Percentiles rank a stretch among this genome's conserved stretches.
These are phyloP conservation scores for Zaprionus lachaisei DNA, from an alignment of 1,140 invertebrate genomes.

Conservation along the genomic window DNA sequence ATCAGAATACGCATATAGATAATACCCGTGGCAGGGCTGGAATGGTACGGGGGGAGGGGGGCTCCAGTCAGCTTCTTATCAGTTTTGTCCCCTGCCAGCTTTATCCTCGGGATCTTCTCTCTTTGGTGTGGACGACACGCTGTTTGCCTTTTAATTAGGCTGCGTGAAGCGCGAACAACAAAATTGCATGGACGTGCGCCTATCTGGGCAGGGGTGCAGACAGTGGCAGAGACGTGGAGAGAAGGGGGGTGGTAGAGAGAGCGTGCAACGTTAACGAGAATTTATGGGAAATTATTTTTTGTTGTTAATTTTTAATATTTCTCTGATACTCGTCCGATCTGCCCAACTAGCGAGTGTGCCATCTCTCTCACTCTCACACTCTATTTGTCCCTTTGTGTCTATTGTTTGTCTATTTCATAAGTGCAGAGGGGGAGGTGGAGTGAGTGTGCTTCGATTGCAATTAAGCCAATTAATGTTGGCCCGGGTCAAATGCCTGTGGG, in stretches of 20 bases:
- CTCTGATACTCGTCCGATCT: conserved; percentile 36
- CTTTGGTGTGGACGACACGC: conserved; percentile 32
- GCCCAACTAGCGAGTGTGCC: background rate
- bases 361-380: conserved; percentile 14
- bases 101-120: conserved; percentile 42
- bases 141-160: conserved; percentile 82
- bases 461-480: conserved; percentile 73
- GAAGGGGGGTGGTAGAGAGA: background rate
- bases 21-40: background rate
- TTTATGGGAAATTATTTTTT: conserved; percentile 83
- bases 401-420: conserved; percentile 68
- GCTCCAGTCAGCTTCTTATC: conserved; percentile 4
- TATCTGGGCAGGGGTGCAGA: conserved; percentile 3
- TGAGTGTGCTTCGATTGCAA: conserved; percentile 51
- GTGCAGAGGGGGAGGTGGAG: conserved; percentile 13
- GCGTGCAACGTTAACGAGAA: conserved; percentile 69
- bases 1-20: conserved; percentile 8
- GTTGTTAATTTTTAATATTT: conserved; percentile 83
- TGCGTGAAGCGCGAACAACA: conserved; percentile 65
- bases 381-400: conserved; percentile 28
- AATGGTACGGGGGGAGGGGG: background rate
- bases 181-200: conserved; percentile 47
- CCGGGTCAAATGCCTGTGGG: conserved; percentile 55
- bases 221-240: background rate
- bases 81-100: conserved; percentile 24